These are phyloP conservation scores for Streptopelia turtur DNA, from an alignment of 2,797 vertebrate genomes.

Conservation along the genomic window DNA sequence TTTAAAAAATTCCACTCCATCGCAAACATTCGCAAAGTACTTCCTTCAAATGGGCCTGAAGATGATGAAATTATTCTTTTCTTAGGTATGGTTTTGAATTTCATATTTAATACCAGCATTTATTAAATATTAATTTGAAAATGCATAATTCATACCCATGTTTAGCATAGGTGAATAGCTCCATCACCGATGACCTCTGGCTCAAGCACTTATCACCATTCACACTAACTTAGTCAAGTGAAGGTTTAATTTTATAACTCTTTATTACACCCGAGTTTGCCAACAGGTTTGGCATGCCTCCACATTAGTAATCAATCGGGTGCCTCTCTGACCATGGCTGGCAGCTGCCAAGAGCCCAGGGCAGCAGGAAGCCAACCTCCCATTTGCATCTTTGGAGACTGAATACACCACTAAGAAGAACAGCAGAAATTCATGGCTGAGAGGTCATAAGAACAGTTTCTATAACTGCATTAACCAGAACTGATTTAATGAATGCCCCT, in stretches of 20 bases:
- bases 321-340: not conserved
- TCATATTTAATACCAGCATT: slow-evolving; percentile 33
- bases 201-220: not conserved
- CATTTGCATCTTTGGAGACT: not conserved
- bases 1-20: not conserved
- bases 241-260: not conserved
- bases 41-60: not conserved
- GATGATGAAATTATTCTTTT: not conserved
- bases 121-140: slow-evolving; percentile 39
- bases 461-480: not conserved
- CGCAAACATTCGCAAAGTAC: not conserved
- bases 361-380: not conserved
- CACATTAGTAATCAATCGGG: not conserved
- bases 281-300: not conserved
- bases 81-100: not conserved
- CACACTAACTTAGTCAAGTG: not conserved
- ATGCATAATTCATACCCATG: not conserved
- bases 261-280: not conserved
- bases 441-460: not conserved
- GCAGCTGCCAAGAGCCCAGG: not conserved
- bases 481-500: not conserved
- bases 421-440: not conserved
- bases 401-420: not conserved
- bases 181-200: not conserved
- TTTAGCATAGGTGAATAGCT: not conserved